A percentile compares a stretch with the other conserved stretches of the same genome.
Conservation (phyloP, 2,797 vertebrate genomes). For the Pyrocephalus nanus region DNA sequence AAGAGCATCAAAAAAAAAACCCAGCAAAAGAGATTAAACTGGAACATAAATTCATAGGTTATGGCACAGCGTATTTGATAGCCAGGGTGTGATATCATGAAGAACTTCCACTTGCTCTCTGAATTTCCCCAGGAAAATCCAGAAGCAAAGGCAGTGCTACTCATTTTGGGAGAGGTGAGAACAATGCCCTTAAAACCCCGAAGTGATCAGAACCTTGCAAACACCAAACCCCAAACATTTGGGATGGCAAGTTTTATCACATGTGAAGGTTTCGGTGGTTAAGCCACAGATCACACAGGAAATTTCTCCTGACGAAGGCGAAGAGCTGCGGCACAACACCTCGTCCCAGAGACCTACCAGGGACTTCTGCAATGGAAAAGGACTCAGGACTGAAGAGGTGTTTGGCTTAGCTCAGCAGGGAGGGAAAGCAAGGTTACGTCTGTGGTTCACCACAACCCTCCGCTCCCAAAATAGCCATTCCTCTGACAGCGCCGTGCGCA, state of each 20-base stretch:
- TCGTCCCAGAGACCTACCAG: neutral
- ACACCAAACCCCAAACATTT: neutral
- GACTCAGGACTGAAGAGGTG: neutral
- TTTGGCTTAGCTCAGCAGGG: neutral
- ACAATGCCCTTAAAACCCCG: accelerated
- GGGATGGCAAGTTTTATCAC: neutral
- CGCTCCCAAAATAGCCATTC: neutral
- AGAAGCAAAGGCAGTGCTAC: neutral
- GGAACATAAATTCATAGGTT: neutral
- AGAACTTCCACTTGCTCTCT: neutral
- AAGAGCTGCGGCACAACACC: accelerated
- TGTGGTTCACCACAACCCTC: neutral
- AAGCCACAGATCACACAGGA: neutral
- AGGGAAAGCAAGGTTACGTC: neutral
- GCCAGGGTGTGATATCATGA: neutral
- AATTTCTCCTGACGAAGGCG: accelerated
- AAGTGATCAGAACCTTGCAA: neutral
- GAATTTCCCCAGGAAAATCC: neutral
- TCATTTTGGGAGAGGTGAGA: neutral
- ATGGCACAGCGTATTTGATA: neutral
- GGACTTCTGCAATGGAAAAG: neutral
- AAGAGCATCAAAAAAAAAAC: neutral
- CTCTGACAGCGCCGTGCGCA: accelerated
- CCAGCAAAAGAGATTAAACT: neutral
- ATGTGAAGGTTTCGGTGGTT: neutral